A percentile compares a stretch with the other conserved stretches of the same genome.
Conservation (phyloP, 2,797 vertebrate species). For the Alauda arvensis region DNA sequence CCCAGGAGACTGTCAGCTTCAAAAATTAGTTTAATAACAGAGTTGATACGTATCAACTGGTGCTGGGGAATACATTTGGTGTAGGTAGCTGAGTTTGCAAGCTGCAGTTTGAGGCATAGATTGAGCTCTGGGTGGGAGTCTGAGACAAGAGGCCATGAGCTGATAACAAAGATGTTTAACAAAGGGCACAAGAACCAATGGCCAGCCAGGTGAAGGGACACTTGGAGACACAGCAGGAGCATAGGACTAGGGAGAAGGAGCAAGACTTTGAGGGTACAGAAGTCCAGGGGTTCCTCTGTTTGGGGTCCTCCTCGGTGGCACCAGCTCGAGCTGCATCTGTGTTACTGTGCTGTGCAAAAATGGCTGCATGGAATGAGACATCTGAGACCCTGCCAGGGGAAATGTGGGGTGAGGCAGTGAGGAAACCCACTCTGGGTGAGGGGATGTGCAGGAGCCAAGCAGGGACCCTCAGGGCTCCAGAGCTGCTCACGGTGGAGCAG, state of each 20-base stretch:
- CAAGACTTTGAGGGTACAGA: not conserved
- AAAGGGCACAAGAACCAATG: too few species aligned
- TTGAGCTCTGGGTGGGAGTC: not conserved
- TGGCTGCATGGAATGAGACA: not conserved
- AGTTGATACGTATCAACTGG: too few species aligned
- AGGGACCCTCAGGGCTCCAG: rapidly evolving
- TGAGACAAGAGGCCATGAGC: not conserved
- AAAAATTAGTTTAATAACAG: not conserved
- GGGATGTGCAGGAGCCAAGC: not conserved
- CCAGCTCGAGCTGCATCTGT: rapidly evolving
- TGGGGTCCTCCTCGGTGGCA: too few species aligned
- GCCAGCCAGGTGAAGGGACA: not conserved
- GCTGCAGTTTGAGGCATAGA: not conserved
- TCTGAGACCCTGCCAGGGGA: not conserved
- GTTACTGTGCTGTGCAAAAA: not conserved
- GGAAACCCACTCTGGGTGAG: not conserved
- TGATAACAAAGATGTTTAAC: not conserved
- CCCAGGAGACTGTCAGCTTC: not conserved
- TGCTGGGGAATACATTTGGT: not conserved
- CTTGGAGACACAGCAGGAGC: not conserved
- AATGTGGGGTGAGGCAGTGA: too few species aligned
- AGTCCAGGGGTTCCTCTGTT: not conserved
- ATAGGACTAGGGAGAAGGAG: not conserved
- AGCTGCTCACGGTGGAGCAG: rapidly evolving
- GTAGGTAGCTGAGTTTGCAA: not conserved